Conservation (phyloP, 2,888 invertebrate species). For the Alloplasta piceator region DNA sequence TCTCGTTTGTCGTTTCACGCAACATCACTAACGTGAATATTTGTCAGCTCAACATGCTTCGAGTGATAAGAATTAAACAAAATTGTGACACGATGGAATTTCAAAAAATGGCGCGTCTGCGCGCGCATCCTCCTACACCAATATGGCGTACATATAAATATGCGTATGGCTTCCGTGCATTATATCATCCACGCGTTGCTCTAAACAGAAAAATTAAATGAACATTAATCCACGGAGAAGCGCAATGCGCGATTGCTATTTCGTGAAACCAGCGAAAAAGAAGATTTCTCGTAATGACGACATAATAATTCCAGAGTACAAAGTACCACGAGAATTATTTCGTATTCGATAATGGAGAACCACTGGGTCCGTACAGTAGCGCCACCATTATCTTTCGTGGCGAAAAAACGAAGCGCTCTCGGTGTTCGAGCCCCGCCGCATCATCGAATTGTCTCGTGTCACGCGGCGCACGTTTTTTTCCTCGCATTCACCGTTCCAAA, state of each 20-base stretch:
- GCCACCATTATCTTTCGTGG: conserved; percentile 7
- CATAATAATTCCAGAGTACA: background rate
- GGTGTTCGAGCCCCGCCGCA: conserved; percentile 37
- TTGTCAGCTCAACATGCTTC: background rate
- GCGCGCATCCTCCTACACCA: background rate
- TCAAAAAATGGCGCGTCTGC: background rate
- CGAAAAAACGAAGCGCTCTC: conserved; percentile 1
- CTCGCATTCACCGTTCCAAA: background rate
- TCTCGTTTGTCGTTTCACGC: conserved; percentile 31
- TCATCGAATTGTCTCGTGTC: conserved; percentile 6
- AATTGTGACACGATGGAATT: background rate
- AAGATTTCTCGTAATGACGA: background rate
- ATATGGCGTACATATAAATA: too few species aligned
- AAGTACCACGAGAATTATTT: conserved; percentile 1
- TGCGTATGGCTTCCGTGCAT: too few species aligned
- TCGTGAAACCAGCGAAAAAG: background rate
- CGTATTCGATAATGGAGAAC: conserved; percentile 29
- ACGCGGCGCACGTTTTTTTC: background rate
- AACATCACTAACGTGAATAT: background rate
- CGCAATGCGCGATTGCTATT: background rate
- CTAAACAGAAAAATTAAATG: background rate
- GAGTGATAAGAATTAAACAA: background rate
- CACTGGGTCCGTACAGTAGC: conserved; percentile 5
- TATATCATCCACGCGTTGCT: background rate
- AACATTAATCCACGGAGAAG: background rate